Evolutionary conservation across 2,888 invertebrate species (phyloP).

Genomic region (Fabriciana adippe): DNA sequence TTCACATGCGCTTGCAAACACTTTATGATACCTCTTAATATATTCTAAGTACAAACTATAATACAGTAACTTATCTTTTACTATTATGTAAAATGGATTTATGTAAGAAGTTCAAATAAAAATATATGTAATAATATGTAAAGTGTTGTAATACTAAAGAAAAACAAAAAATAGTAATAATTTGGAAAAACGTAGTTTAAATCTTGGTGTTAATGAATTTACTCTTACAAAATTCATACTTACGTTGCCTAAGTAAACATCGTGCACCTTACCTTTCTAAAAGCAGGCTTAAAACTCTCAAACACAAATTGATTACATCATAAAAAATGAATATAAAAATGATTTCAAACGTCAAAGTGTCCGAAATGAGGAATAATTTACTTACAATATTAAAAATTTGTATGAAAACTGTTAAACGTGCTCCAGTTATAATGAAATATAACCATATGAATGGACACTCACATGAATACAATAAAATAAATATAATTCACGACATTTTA

Average conservation of each 20-base stretch:
- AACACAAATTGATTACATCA: slow-evolving; percentile 2
- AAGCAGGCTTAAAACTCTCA: slow-evolving; percentile 6
- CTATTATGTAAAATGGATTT: no score
- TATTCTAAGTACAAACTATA: no score
- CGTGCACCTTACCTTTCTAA: slow-evolving; percentile 20
- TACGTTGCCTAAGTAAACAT: slow-evolving; percentile 3
- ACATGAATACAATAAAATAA: slow-evolving; percentile 61
- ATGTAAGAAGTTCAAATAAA: no score
- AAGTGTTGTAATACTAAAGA: no score
- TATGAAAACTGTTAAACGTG: slow-evolving; percentile 50
- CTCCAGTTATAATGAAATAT: slow-evolving; percentile 52
- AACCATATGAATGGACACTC: slow-evolving; percentile 55
- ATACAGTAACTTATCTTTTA: no score
- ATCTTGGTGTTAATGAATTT: not conserved
- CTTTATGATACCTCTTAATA: no score
- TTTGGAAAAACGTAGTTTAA: no score
- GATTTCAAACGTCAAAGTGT: slow-evolving; percentile 9
- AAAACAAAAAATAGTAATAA: no score
- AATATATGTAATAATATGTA: no score
- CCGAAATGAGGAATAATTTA: slow-evolving; percentile 18
- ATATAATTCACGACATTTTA: slow-evolving; percentile 62
- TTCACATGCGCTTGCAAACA: not conserved
- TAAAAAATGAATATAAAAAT: slow-evolving; percentile 12
- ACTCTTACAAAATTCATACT: not conserved
- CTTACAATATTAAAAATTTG: slow-evolving; percentile 24